A percentile compares a stretch with the other conserved stretches of the same genome.
Conservation (phyloP, 2,113 vertebrate genomes). For the Hydropotes inermis region DNA sequence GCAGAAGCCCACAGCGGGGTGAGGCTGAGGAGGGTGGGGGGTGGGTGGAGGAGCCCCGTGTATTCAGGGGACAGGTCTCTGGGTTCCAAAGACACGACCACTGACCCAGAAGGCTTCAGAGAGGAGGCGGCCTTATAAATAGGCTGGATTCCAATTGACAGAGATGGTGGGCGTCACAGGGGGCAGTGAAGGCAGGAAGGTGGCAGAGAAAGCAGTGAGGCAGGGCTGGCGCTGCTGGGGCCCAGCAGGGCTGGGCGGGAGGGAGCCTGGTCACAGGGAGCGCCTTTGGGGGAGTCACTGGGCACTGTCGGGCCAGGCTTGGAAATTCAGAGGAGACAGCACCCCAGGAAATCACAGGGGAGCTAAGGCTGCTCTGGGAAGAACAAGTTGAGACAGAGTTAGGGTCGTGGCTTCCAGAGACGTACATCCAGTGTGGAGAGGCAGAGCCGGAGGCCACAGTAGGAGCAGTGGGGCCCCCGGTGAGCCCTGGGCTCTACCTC, state of each 20-base stretch:
- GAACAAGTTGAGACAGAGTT: background rate
- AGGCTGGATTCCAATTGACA: background rate
- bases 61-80: background rate
- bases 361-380: background rate
- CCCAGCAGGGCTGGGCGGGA: background rate
- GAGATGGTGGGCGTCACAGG: background rate
- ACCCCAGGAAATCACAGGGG: background rate
- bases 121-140: background rate
- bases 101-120: background rate
- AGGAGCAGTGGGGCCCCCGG: background rate
- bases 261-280: background rate
- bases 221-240: background rate
- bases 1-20: background rate
- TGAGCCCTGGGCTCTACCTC: background rate
- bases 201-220: background rate
- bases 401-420: background rate
- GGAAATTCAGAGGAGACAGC: background rate
- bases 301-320: background rate
- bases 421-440: background rate
- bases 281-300: background rate
- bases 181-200: background rate
- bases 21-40: background rate
- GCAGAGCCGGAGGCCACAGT: background rate
- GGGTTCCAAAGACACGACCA: background rate
- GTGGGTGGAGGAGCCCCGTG: background rate